Percentiles rank a stretch among this genome's conserved stretches.
Evolutionary conservation across 2,797 vertebrate species (phyloP).

Genomic region (Oophaga sylvatica): DNA sequence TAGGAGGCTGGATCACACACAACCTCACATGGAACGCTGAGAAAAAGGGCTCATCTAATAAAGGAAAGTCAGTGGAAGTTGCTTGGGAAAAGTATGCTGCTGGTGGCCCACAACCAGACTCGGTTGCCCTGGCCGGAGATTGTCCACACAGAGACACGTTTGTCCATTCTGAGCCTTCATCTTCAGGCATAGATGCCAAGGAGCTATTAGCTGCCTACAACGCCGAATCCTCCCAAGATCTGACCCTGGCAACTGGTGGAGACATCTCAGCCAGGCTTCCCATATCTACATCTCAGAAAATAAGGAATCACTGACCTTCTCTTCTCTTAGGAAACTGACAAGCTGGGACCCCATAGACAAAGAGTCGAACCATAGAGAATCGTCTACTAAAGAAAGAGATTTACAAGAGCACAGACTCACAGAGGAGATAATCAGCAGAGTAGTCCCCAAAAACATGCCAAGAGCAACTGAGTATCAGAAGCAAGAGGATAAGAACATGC

Average conservation of each 20-base stretch:
- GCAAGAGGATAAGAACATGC: background rate
- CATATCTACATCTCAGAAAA: slow-evolving; percentile 66
- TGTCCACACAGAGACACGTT: background rate
- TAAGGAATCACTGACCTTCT: slow-evolving; percentile 63
- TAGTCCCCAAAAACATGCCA: background rate
- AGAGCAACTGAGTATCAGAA: background rate
- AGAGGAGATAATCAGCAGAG: background rate
- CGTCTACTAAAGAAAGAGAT: background rate
- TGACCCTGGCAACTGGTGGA: slow-evolving; percentile 70
- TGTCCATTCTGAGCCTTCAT: background rate
- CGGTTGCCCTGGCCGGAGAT: rapidly evolving
- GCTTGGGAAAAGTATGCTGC: too few relatives aligned
- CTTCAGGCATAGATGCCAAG: background rate
- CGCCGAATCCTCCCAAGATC: background rate
- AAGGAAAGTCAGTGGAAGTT: background rate
- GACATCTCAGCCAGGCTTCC: slow-evolving; percentile 72
- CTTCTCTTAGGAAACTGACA: slow-evolving; percentile 67
- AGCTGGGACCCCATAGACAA: slow-evolving; percentile 6
- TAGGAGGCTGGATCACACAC: slow-evolving; percentile 82
- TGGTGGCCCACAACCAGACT: background rate
- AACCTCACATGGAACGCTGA: slow-evolving; percentile 58
- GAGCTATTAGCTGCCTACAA: background rate
- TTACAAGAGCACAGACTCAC: slow-evolving; percentile 24
- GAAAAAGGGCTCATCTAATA: background rate
- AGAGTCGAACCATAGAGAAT: too few relatives aligned